Evolutionary conservation across 2,888 invertebrate genomes (phyloP).

Genomic region (Entomobrya multifasciata): DNA sequence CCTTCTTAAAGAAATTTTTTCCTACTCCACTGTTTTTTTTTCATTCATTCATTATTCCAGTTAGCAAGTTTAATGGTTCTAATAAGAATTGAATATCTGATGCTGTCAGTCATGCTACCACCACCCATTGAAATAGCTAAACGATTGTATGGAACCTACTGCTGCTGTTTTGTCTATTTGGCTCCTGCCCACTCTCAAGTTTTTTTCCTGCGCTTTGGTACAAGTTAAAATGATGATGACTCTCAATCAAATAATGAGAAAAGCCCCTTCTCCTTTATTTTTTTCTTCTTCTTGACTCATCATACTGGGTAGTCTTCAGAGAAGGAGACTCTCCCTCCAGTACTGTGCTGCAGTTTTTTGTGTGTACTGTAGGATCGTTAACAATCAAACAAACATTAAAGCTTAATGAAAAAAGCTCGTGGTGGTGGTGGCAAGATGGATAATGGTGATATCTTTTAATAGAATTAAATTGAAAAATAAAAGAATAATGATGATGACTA

Average conservation of each 20-base stretch:
- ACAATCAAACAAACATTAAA: constrained; percentile 45
- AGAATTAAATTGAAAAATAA: constrained; percentile 62
- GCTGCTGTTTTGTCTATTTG: neutral
- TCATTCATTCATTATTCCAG: constrained; percentile 35
- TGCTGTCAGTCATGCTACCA: constrained; percentile 71
- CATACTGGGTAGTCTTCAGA: constrained; percentile 13
- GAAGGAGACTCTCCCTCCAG: constrained; percentile 25
- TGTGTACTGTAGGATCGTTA: constrained; percentile 10
- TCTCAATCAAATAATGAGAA: constrained; percentile 34
- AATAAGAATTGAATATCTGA: constrained; percentile 55
- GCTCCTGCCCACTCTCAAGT: constrained; percentile 10
- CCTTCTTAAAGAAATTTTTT: neutral
- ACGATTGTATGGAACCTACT: constrained; percentile 61
- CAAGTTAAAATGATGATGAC: neutral
- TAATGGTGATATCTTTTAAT: constrained; percentile 50
- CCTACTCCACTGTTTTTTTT: neutral
- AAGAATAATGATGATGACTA: constrained; percentile 4
- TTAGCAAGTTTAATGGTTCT: constrained; percentile 41
- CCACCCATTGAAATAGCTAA: constrained; percentile 71
- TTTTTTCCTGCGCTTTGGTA: neutral
- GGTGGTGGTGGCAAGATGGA: neutral
- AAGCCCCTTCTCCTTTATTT: constrained; percentile 17
- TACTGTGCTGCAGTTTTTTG: neutral
- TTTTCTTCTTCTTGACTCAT: neutral
- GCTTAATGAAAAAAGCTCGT: constrained; percentile 31